Base-by-base conservation (phyloP, 2,888 invertebrate genomes). In the Cactoblastis cactorum region DNA sequence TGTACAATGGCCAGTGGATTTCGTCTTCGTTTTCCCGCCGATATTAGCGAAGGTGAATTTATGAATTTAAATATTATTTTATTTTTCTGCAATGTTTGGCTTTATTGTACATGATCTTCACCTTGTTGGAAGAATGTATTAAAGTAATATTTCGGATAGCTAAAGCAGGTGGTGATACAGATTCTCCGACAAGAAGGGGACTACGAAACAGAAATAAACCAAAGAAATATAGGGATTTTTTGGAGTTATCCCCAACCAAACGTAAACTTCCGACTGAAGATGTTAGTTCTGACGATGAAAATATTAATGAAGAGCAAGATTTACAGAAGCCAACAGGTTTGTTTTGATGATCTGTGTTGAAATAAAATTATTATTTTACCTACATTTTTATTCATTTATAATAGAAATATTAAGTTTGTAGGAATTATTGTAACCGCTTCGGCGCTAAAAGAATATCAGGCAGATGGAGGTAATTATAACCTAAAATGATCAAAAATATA, bases 201-300 rank as follows among this genome's bases (percentile, higher is more conserved):
- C 63, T 63, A 4, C 73, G 88, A 59, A 63, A 69, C 22, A 73
- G 85, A 53, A 75, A 55, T 33, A 83, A 77, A 58, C 85, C 88
- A 34, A 80, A 80, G 52, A 85, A 80, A 65, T 87, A 77, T 72
- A 78, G 77, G 11, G 83, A 85, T 45, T 86, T 74, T 53, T 46
- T 83, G 34, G 71, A 77, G 6, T 19, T 57, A 18, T 68, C 83
- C 2, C 76, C 83, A 39, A 65, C 62, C 0, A 86, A 80, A 56
- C 66, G 63, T 33, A 69, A 59, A 50, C 48, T 53, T 18, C 51
- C 55, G 33, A 61, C 57, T 51, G 63, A 64, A 46, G 55, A 67
- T 50, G 64, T 63, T 9, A 81, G 78, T 57, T 76, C 75, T 51
- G 80, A 78, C 32, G 74, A 76, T 39, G 59, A 65, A 32, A 59